phyloP scores from a whole-genome alignment of 2,113 vertebrate genomes.

The Seriola rivoliana region DNA sequence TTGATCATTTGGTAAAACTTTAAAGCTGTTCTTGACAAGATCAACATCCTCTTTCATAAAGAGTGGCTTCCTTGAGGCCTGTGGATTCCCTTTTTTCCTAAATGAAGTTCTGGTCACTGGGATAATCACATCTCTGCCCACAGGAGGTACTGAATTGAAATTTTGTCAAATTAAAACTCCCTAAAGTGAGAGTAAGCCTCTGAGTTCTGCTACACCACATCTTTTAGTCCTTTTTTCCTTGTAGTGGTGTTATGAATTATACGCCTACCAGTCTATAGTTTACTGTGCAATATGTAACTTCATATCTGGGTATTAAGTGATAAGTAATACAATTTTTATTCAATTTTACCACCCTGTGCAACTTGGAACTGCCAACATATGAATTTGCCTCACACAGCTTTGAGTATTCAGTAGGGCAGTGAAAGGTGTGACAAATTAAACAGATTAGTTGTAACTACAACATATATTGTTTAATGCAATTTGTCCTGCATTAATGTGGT shows the following conservation, averaged over 20 bases:
- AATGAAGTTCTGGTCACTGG: slow-evolving; percentile 17
- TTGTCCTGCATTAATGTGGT: slow-evolving; percentile 48
- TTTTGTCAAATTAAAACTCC: background rate
- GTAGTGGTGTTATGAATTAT: background rate
- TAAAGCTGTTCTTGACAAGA: background rate
- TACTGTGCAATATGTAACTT: background rate
- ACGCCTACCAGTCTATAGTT: background rate
- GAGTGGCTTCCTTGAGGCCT: background rate
- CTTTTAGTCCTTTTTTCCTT: background rate
- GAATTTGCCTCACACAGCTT: background rate
- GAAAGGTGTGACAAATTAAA: slow-evolving; percentile 41
- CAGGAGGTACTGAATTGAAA: background rate
- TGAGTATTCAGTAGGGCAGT: slow-evolving; percentile 16
- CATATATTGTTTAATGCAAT: slow-evolving; percentile 41
- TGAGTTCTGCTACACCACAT: background rate
- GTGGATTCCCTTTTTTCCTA: background rate
- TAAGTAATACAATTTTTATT: no score
- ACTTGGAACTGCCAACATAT: background rate
- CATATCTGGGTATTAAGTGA: background rate
- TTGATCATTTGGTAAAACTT: background rate
- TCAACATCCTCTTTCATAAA: background rate
- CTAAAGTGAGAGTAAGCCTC: background rate
- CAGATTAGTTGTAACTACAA: slow-evolving; percentile 27
- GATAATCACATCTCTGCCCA: slow-evolving; percentile 13
- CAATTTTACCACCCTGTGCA: background rate